Evolutionary conservation across 2,888 invertebrate species (phyloP).

Genomic region (Scrobipalpa costella): DNA sequence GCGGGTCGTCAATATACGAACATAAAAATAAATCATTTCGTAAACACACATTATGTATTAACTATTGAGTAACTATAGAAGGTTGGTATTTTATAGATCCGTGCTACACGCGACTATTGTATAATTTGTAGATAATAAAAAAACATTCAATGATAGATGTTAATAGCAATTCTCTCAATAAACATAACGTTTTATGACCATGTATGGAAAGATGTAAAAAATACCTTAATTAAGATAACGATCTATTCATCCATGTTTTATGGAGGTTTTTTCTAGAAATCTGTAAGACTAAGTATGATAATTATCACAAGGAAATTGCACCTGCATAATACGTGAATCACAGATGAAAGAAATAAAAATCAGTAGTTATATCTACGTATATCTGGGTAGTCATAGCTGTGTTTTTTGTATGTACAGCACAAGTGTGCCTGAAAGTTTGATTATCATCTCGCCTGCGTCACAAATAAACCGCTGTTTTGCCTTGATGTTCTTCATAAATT

Average conservation of each 20-base stretch:
- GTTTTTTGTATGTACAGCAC: no score
- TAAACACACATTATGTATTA: conserved; percentile 5
- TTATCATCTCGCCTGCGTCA: no score
- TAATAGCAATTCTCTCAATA: neutral
- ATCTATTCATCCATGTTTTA: conserved; percentile 20
- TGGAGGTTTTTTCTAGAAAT: conserved; percentile 16
- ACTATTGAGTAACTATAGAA: conserved; percentile 10
- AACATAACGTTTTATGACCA: conserved; percentile 19
- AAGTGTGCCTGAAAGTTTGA: no score
- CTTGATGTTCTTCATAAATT: no score
- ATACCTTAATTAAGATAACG: conserved; percentile 22
- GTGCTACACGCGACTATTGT: neutral
- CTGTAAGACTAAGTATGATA: conserved; percentile 4
- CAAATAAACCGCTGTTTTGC: no score
- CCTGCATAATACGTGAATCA: conserved; percentile 15
- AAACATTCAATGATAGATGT: neutral
- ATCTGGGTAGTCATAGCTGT: neutral
- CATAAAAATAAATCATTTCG: conserved; percentile 15
- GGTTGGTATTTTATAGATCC: neutral
- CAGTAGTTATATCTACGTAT: neutral
- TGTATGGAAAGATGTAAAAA: conserved; percentile 25
- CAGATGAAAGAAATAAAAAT: conserved; percentile 3
- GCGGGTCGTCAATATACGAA: conserved; percentile 11
- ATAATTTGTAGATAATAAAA: conserved; percentile 4
- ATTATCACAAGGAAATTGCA: neutral